Base-by-base conservation (phyloP, 2,888 invertebrate species). In the Cremastinae sp. region DNA sequence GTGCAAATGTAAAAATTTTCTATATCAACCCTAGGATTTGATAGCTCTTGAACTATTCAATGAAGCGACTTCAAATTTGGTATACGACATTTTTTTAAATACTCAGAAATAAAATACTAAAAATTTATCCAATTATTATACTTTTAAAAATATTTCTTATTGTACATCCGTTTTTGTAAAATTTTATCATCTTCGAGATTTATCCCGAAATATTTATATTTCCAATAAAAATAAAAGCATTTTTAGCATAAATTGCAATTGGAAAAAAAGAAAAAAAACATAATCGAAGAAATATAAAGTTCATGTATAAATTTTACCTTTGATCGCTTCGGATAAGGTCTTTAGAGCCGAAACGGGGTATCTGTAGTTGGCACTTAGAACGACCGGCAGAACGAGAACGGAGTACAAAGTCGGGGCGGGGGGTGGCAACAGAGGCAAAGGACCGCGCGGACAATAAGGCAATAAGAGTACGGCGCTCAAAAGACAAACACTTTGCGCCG, bases 401-500 rank as follows among this genome's bases (percentile, higher is more conserved):
- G 94, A 93, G 87, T 94, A 94, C 0, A 93, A 92, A 0, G 93
- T 92, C 41, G 91, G 90, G 51, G 91, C 91, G 5, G 92, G 86
- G 43, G 94, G 94, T 53, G 94, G 91, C 75, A 94, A 88, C 49
- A 94, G 86, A 0, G 94, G 93, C 22, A 92, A 90, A 1, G 92
- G 92, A 9, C 91, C 91, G 78, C 91, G 88, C 10, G 91, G 91
- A 90, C 94, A 93, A 73, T 91, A 92, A 0, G 94, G 94, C 66
- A 94, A 89, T 71, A 94, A 88, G 34, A 94, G 91, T n/a, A 94
- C 91, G 78, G 94, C 90, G 0, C 94, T 93, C 47, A 94, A 88
- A 45, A 94, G 90, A 91, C 94, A 94, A 70, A 94, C 94, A 80
- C 93, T 94, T 88, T 94, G 94, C 4, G 94, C 93, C 71, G 94